Evolutionary conservation across 2,888 invertebrate species (phyloP).

Genomic region (Pseudococcus jackbeardsleyi): DNA sequence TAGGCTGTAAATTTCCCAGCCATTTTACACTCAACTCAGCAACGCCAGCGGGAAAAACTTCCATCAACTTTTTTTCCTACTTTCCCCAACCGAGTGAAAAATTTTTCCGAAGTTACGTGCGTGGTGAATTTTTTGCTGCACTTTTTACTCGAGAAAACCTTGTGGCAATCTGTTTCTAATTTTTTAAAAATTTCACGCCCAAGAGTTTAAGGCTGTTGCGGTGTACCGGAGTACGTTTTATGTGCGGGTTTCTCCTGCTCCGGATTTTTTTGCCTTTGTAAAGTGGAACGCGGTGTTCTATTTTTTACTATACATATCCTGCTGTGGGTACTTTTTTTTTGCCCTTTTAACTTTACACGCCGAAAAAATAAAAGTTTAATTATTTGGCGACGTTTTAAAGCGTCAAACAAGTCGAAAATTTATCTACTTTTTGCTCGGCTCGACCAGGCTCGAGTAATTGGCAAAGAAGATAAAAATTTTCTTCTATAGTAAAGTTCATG

Average conservation of each 20-base stretch:
- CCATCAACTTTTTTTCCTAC: conserved; percentile 2
- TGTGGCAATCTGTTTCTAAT: conserved; percentile 3
- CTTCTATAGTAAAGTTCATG: neutral
- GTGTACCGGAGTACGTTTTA: neutral
- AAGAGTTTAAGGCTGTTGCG: neutral
- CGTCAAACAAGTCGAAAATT: neutral
- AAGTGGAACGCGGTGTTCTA: neutral
- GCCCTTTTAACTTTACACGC: neutral
- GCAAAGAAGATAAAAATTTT: neutral
- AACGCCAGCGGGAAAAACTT: conserved; percentile 7
- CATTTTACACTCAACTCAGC: neutral
- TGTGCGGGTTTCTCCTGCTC: neutral
- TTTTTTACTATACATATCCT: neutral
- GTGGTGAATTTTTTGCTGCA: conserved; percentile 15
- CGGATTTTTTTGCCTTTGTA: neutral
- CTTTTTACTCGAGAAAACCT: neutral
- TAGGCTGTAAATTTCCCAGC: conserved; percentile 23
- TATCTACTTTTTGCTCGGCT: neutral
- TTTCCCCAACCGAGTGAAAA: neutral
- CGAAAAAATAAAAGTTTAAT: neutral
- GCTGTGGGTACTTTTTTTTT: neutral
- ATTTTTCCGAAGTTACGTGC: neutral
- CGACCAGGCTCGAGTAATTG: neutral
- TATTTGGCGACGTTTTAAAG: conserved; percentile 17
- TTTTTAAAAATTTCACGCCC: neutral